Base-by-base conservation (phyloP, 2,113 vertebrate species). In the Sceloporus tristichus region DNA sequence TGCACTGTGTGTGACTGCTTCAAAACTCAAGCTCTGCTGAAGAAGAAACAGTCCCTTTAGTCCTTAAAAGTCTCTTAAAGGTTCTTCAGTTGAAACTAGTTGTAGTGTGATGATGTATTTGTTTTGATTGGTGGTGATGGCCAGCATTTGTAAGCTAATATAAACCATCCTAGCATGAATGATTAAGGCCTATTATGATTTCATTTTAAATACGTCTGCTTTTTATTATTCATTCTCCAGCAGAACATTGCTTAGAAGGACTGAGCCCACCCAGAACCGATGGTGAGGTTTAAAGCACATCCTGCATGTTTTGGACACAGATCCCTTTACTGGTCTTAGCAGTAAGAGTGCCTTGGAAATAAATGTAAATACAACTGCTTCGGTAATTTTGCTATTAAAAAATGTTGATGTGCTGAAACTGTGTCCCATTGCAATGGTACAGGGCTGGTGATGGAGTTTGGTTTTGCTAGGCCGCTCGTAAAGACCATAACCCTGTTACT, bases 121-220 rank as follows among this genome's bases (percentile, higher is more conserved):
- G 10, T 79, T 68, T 71, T 48, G 27, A 29, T 23, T 65, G 38
- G 23, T 85, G 56, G 56, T n/a, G 74, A 29, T 27, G 18, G 16
- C 73, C 56, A 85, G 19, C 56, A 78, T 2, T 73, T 34, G 25
- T 53, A 14, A 76, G 21, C 13, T 2, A 76, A 62, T 85, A n/a
- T 40, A 75, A 76, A 62, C 11, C 54, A 85, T 85, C 54, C 23
- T 14, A n/a, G 68, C 27, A 71, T 9, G 9, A 71, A 29, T 71
- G 68, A 27, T 71, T 71, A 71, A 71, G 29, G 68, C 6, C 68
- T 27, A 71, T 27, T 85, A 85, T 21, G 53, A 74, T 34, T 85
- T 74, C n/a, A 85, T 74, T 84, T 84, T 84, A 71, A 73, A 56
- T 74, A 70, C 2, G 29, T n/a, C 25, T 54, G 14, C n/a, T 82